These are phyloP conservation scores for Sturnus vulgaris DNA, from an alignment of 2,113 vertebrate species.

Conservation along the genomic window DNA sequence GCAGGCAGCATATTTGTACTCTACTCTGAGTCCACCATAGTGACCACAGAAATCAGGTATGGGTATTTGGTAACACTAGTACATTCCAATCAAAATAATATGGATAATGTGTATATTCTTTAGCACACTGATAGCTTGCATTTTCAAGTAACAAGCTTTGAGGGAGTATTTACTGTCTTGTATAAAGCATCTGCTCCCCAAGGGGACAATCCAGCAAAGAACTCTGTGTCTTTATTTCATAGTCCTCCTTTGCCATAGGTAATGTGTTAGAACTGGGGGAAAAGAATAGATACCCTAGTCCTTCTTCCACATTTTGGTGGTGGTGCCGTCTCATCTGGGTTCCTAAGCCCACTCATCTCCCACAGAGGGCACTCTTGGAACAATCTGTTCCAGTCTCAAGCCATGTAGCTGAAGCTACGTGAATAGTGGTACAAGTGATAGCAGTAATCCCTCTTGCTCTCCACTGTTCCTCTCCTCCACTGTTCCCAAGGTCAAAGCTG, in stretches of 20 bases:
- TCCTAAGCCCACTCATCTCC: not conserved
- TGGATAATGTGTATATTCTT: not conserved
- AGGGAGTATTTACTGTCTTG: not conserved
- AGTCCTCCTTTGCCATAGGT: not conserved
- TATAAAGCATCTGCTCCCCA: not conserved
- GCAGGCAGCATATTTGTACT: not conserved
- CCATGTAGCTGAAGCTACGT: rapidly evolving
- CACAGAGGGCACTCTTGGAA: not conserved
- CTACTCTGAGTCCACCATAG: not conserved
- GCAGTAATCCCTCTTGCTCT: not conserved
- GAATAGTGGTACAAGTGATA: rapidly evolving
- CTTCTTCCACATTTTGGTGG: not conserved
- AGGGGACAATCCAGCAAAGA: rapidly evolving
- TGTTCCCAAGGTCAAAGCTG: not conserved
- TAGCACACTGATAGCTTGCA: not conserved
- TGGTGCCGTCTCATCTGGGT: not conserved
- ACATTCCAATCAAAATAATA: not conserved
- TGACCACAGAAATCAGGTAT: not conserved
- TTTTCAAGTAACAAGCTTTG: not conserved
- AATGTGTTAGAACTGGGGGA: not conserved
- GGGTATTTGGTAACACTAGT: not conserved
- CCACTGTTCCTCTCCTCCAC: not conserved
- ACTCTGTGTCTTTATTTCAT: not conserved
- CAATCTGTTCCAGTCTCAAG: not conserved
- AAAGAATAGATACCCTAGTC: not conserved